These are phyloP conservation scores for Polyommatus icarus DNA, from an alignment of 2,888 invertebrate genomes.

Conservation along the genomic window DNA sequence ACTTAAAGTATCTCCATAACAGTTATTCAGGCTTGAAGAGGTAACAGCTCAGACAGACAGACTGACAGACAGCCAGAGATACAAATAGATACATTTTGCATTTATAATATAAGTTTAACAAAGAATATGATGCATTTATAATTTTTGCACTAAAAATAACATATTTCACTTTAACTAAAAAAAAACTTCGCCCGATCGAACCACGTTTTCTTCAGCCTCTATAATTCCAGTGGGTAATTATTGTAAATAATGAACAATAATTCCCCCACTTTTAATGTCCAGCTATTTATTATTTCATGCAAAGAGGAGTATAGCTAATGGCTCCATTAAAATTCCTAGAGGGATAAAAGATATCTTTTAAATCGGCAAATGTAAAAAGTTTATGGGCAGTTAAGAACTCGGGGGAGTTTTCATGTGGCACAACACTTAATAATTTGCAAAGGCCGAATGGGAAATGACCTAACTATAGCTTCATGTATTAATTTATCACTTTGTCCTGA, in stretches of 20 bases:
- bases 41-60: too few relatives aligned
- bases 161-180: too few relatives aligned
- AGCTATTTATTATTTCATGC: conserved; percentile 28
- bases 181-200: background rate
- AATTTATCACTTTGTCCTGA: too few relatives aligned
- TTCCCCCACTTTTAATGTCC: background rate
- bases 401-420: background rate
- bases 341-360: conserved; percentile 30
- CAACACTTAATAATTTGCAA: conserved; percentile 1
- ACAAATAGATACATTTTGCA: too few relatives aligned
- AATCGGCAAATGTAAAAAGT: conserved; percentile 31
- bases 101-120: too few relatives aligned
- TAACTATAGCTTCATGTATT: too few relatives aligned
- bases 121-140: too few relatives aligned
- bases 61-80: too few relatives aligned
- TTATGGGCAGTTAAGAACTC: conserved; percentile 31
- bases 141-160: too few relatives aligned
- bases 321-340: conserved; percentile 26
- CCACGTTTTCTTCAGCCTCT: background rate
- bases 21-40: too few relatives aligned
- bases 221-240: background rate
- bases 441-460: background rate
- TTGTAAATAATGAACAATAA: conserved; percentile 18
- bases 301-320: conserved; percentile 28
- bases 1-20: too few relatives aligned